A percentile compares a stretch with the other conserved stretches of the same genome.
Evolutionary conservation across 2,113 vertebrate species (phyloP).

Genomic region (Megalops atlanticus): DNA sequence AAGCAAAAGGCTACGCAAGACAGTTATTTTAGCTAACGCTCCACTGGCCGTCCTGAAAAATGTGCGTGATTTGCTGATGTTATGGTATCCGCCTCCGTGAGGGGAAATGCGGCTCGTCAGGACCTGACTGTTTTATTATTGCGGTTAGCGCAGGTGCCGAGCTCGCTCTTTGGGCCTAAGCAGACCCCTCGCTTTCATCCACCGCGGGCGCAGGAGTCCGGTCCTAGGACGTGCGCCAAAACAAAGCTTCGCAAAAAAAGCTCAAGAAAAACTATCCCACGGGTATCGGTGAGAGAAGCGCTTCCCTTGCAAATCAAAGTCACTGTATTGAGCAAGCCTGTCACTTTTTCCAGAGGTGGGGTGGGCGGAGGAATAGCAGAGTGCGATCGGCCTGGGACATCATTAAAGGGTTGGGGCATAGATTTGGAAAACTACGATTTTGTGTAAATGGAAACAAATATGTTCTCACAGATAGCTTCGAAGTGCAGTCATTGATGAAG

Average conservation of each 20-base stretch:
- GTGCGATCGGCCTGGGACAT: constrained; percentile 49
- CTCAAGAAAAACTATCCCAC: neutral
- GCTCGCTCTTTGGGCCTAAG: neutral
- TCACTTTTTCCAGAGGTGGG: constrained; percentile 63
- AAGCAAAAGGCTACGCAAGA: neutral
- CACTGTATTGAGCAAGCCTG: neutral
- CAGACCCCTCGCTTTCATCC: neutral
- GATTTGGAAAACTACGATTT: too few species aligned
- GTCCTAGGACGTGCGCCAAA: neutral
- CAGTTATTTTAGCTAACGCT: neutral
- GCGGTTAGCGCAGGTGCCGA: neutral
- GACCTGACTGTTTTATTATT: neutral
- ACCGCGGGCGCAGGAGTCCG: neutral
- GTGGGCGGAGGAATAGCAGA: constrained; percentile 54
- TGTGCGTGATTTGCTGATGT: neutral
- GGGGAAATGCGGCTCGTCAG: too few species aligned
- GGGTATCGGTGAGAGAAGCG: neutral
- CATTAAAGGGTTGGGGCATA: too few species aligned
- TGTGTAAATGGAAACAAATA: too few species aligned
- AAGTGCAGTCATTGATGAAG: too few species aligned
- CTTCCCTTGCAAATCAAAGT: neutral
- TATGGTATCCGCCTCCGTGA: neutral
- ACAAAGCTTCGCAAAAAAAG: neutral
- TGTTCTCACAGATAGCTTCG: constrained; percentile 48
- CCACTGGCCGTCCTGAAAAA: neutral